Conservation (phyloP, 2,888 invertebrate genomes). For the Dynastes tityus region DNA sequence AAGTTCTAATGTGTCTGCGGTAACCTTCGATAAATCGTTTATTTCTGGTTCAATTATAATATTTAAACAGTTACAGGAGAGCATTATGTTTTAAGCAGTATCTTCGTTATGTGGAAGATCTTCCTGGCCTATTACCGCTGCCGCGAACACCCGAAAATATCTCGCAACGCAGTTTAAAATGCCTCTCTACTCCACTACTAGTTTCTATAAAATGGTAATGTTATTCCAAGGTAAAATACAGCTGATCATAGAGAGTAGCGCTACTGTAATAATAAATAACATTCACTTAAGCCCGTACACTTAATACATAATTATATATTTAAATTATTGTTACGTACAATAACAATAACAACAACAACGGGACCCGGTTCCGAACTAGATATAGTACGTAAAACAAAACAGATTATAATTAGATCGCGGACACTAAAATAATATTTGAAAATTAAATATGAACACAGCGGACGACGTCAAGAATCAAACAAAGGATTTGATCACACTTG, state of each 20-base stretch:
- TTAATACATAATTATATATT: slow-evolving; percentile 4
- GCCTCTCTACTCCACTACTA: slow-evolving; percentile 27
- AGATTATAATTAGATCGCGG: slow-evolving; percentile 29
- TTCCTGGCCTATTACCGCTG: slow-evolving; percentile 38
- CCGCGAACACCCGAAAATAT: slow-evolving; percentile 50
- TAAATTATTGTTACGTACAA: too few relatives aligned
- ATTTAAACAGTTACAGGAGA: slow-evolving; percentile 86
- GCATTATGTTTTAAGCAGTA: slow-evolving; percentile 68
- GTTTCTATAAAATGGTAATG: slow-evolving; percentile 14
- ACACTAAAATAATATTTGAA: slow-evolving; percentile 22
- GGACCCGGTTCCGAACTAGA: slow-evolving; percentile 4
- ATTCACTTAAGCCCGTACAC: slow-evolving; percentile 10
- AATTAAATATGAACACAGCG: slow-evolving; percentile 19
- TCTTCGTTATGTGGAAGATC: background rate
- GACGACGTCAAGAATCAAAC: slow-evolving; percentile 36
- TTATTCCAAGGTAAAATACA: slow-evolving; percentile 53
- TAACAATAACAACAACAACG: background rate
- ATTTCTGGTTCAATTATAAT: slow-evolving; percentile 76
- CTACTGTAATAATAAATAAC: slow-evolving; percentile 24
- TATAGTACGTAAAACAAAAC: slow-evolving; percentile 13
- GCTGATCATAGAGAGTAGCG: slow-evolving; percentile 55
- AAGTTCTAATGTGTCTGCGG: slow-evolving; percentile 74
- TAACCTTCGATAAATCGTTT: slow-evolving; percentile 73
- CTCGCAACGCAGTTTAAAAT: slow-evolving; percentile 52
- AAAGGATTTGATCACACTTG: slow-evolving; percentile 24